Percentiles rank a stretch among this genome's conserved stretches.
Conservation (phyloP, 2,888 invertebrate genomes). For the Drosophila meridiana region DNA sequence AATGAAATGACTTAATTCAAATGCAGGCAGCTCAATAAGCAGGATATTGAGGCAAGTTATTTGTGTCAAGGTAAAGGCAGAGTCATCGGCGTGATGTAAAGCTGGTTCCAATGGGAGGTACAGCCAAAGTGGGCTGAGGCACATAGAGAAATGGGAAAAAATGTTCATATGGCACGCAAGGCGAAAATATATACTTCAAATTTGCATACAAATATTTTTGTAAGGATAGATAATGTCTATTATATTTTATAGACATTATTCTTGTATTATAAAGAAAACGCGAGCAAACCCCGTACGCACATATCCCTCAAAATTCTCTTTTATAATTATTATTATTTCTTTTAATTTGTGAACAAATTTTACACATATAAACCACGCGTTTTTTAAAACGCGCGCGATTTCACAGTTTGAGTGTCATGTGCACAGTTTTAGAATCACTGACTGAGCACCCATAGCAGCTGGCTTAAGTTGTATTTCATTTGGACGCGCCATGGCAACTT, state of each 20-base stretch:
- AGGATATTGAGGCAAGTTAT: slow-evolving; percentile 45
- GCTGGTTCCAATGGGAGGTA: slow-evolving; percentile 8
- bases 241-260: too few species aligned
- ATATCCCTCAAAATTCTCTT: neutral
- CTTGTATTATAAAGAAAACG: neutral
- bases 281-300: neutral
- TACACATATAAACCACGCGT: neutral
- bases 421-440: slow-evolving; percentile 24
- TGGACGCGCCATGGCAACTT: slow-evolving; percentile 44
- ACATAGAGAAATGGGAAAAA: slow-evolving; percentile 34
- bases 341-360: neutral
- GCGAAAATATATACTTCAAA: slow-evolving; percentile 39
- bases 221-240: neutral
- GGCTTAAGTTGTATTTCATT: slow-evolving; percentile 31
- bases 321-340: neutral
- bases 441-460: slow-evolving; percentile 19
- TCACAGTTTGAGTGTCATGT: neutral
- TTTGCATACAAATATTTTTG: slow-evolving; percentile 20
- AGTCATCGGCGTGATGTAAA: slow-evolving; percentile 17
- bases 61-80: slow-evolving; percentile 59
- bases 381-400: neutral
- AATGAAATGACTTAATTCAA: slow-evolving; percentile 29
- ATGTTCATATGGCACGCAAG: slow-evolving; percentile 49
- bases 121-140: slow-evolving; percentile 4
- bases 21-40: slow-evolving; percentile 29